Conservation (phyloP, 2,113 vertebrate genomes). For the Myrmecobius fasciatus region DNA sequence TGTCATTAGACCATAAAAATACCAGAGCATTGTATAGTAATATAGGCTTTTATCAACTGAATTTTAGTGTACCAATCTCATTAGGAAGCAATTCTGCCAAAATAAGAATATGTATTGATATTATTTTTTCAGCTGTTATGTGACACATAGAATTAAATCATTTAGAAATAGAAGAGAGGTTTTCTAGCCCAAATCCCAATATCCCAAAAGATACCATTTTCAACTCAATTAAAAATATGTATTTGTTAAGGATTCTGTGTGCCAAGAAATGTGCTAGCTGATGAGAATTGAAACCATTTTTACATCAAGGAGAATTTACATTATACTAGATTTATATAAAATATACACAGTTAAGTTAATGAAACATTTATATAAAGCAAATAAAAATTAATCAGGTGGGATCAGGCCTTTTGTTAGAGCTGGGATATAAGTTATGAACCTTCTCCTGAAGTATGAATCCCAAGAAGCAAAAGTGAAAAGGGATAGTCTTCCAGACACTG, state of each 20-base stretch:
- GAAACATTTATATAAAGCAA: not conserved
- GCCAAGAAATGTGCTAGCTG: not conserved
- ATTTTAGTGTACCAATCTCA: too few relatives aligned
- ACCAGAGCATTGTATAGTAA: too few relatives aligned
- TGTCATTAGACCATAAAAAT: too few relatives aligned
- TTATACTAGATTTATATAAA: not conserved
- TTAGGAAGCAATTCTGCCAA: too few relatives aligned
- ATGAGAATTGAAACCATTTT: not conserved
- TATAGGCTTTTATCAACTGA: too few relatives aligned
- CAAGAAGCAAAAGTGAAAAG: not conserved
- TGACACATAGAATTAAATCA: not conserved
- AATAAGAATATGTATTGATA: too few relatives aligned
- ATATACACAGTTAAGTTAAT: not conserved
- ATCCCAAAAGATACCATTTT: too few relatives aligned
- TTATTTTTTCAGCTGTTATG: too few relatives aligned
- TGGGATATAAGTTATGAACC: too few relatives aligned
- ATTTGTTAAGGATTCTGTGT: too few relatives aligned
- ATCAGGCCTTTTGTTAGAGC: not conserved
- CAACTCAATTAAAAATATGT: too few relatives aligned
- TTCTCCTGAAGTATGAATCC: not conserved
- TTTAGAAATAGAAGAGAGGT: constrained; percentile 27
- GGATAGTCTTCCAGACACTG: not conserved
- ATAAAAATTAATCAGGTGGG: not conserved
- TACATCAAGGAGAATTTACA: not conserved
- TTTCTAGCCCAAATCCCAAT: not conserved